phyloP scores from a whole-genome alignment of 2,888 invertebrate genomes.

The Norana najaformis region DNA sequence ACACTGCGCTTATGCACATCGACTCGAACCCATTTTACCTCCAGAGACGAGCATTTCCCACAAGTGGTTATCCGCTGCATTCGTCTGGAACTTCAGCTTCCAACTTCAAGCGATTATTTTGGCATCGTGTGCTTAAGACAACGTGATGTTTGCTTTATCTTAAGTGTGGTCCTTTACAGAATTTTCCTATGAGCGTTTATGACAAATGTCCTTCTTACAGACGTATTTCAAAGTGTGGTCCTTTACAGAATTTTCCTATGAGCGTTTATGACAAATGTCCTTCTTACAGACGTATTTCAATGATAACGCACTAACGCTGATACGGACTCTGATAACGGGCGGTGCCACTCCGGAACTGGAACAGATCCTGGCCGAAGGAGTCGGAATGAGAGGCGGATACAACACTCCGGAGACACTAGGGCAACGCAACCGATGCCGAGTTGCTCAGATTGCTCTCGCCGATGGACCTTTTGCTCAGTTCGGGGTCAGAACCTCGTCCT shows the following conservation, averaged over 20 bases:
- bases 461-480: slow-evolving; percentile 96
- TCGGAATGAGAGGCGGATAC: slow-evolving; percentile 96
- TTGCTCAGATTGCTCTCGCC: slow-evolving; percentile 94
- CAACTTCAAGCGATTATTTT: not conserved
- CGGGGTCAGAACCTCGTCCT: slow-evolving; percentile 66
- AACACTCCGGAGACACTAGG: slow-evolving; percentile 92
- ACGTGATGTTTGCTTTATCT: not conserved
- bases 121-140: too few relatives aligned
- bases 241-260: not conserved
- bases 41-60: too few relatives aligned
- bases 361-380: slow-evolving; percentile 97
- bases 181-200: not conserved
- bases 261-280: not conserved
- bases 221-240: slow-evolving; percentile 99
- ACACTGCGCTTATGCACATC: too few relatives aligned
- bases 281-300: slow-evolving; percentile 92
- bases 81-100: not conserved
- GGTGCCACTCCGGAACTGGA: slow-evolving; percentile 99
- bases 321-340: slow-evolving; percentile 97
- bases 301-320: slow-evolving; percentile 98
- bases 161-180: not conserved
- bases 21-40: too few relatives aligned
- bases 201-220: slow-evolving; percentile 66
- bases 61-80: too few relatives aligned
- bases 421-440: slow-evolving; percentile 94